These are phyloP conservation scores for Fragum whitleyi DNA, from an alignment of 2,888 invertebrate genomes.

Conservation along the genomic window DNA sequence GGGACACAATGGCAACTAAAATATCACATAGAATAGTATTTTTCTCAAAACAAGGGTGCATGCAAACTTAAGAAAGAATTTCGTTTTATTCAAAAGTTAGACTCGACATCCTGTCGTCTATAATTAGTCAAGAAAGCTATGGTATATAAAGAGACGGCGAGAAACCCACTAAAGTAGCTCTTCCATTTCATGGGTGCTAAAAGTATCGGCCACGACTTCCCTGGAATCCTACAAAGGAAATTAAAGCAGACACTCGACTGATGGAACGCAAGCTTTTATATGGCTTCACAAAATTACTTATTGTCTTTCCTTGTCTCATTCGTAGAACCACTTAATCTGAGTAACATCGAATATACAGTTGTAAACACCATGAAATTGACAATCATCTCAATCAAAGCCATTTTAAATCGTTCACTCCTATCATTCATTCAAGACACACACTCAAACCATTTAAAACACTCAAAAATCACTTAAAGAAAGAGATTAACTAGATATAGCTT, in stretches of 20 bases:
- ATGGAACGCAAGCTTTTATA: neutral
- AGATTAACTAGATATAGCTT: too few species aligned
- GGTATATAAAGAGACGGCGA: too few species aligned
- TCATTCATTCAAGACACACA: too few species aligned
- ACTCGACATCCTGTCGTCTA: neutral
- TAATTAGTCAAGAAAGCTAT: neutral
- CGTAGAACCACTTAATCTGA: neutral
- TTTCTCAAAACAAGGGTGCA: too few species aligned
- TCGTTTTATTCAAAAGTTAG: too few species aligned
- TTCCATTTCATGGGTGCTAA: conserved; percentile 1
- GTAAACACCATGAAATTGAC: neutral
- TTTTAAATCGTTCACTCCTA: too few species aligned
- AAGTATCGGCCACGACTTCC: neutral
- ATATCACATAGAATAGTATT: too few species aligned
- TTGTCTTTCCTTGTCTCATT: neutral
- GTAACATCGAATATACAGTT: too few species aligned
- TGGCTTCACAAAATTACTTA: neutral
- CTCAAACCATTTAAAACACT: neutral
- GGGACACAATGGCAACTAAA: too few species aligned
- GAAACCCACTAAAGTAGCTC: neutral
- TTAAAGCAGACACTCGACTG: neutral
- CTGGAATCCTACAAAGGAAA: neutral
- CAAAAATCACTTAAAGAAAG: neutral
- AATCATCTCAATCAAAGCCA: neutral
- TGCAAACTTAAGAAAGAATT: too few species aligned